Conservation (phyloP, 2,888 invertebrate genomes). For the Nemotelus nigrinus region DNA sequence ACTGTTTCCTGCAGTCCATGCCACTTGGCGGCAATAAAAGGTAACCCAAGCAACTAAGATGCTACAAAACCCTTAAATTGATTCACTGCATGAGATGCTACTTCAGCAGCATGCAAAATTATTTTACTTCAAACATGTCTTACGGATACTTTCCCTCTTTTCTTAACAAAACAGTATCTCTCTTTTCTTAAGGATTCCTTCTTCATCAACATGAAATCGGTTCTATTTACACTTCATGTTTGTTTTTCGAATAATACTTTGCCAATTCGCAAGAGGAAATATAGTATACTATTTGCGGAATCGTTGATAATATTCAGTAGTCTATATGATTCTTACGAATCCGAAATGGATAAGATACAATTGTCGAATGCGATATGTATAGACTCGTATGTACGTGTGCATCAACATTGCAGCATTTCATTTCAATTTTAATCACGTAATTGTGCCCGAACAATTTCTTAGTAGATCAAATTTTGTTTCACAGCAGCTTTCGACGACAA, state of each 20-base stretch:
- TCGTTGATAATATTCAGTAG: constrained; percentile 15
- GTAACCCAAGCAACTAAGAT: too few relatives aligned
- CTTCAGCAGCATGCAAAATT: too few relatives aligned
- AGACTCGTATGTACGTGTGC: not conserved
- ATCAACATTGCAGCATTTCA: constrained; percentile 47
- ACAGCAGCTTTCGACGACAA: not conserved
- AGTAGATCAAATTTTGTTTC: constrained; percentile 45
- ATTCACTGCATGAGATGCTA: too few relatives aligned
- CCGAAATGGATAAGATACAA: not conserved
- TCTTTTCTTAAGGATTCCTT: too few relatives aligned
- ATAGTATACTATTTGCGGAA: constrained; percentile 19
- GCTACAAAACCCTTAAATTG: too few relatives aligned
- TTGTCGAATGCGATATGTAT: too few relatives aligned
- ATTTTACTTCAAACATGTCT: too few relatives aligned
- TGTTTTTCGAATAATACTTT: constrained; percentile 47
- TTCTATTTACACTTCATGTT: constrained; percentile 45
- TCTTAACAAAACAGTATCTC: too few relatives aligned
- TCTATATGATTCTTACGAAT: not conserved
- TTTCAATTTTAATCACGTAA: constrained; percentile 51
- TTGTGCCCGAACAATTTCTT: constrained; percentile 48
- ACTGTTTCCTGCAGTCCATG: too few relatives aligned
- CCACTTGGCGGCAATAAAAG: too few relatives aligned
- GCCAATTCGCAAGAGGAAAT: constrained; percentile 37
- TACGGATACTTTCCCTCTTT: too few relatives aligned
- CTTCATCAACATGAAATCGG: not conserved